Conservation (phyloP, 2,888 invertebrate genomes). For the Macrophya annulata region DNA sequence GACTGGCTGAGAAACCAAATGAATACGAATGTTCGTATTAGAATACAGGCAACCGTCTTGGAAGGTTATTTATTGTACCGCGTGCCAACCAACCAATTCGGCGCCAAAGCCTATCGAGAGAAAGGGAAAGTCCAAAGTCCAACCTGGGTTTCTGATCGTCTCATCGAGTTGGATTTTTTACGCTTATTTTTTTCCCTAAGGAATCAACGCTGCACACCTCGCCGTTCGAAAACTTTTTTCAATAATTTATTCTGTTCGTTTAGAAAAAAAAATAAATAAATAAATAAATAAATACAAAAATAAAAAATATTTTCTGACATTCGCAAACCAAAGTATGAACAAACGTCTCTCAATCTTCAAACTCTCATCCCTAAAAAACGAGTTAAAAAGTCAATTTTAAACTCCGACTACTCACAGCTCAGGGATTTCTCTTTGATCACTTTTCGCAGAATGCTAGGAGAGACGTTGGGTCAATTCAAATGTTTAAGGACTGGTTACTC, state of each 20-base stretch:
- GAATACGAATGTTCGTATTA: constrained; percentile 67
- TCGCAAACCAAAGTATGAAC: no score
- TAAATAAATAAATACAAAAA: no score
- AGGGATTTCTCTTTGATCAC: no score
- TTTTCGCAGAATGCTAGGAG: no score
- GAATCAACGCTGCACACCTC: neutral
- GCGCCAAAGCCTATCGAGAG: constrained; percentile 28
- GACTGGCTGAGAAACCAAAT: constrained; percentile 60
- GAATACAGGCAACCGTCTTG: constrained; percentile 58
- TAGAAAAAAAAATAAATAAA: no score
- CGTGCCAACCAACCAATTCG: constrained; percentile 58
- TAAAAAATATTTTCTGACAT: no score
- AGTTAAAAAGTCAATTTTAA: neutral
- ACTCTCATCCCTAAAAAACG: no score
- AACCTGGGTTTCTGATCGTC: neutral
- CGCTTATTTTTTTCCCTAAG: neutral
- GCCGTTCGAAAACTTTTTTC: neutral
- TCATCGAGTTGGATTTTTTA: neutral
- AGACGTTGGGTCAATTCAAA: no score
- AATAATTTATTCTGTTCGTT: neutral
- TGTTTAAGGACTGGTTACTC: no score
- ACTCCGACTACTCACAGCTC: neutral
- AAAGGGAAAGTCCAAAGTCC: neutral
- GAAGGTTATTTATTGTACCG: constrained; percentile 61
- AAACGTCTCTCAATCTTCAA: no score